A percentile compares a stretch with the other conserved stretches of the same genome.
Conservation (phyloP, 2,888 invertebrate species). For the Trichopoda pennipes region DNA sequence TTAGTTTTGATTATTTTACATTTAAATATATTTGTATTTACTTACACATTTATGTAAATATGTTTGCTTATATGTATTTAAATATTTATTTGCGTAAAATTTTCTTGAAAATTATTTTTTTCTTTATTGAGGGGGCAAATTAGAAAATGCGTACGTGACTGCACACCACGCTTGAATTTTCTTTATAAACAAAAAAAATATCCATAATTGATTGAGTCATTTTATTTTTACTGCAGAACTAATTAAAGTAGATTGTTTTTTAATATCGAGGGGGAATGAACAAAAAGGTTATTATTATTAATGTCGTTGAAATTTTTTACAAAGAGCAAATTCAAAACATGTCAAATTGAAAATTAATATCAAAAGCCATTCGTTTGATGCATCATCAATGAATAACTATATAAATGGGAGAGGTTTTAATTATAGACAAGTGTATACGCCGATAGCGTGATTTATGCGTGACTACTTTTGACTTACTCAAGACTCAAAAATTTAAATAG, state of each 20-base stretch:
- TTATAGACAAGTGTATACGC: too few relatives aligned
- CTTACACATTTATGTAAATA: background rate
- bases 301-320: too few relatives aligned
- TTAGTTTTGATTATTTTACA: too few relatives aligned
- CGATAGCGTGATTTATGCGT: too few relatives aligned
- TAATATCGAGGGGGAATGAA: background rate
- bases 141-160: slow-evolving; percentile 36
- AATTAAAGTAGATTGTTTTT: slow-evolving; percentile 26
- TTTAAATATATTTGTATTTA: background rate
- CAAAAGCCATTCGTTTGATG: background rate
- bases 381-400: too few relatives aligned
- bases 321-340: background rate
- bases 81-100: background rate
- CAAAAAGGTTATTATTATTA: background rate
- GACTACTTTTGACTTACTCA: too few relatives aligned
- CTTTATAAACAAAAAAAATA: background rate
- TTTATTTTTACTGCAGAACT: background rate
- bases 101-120: background rate
- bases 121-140: slow-evolving; percentile 7
- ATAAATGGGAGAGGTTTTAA: too few relatives aligned
- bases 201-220: background rate
- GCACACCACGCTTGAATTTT: slow-evolving; percentile 11
- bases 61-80: background rate
- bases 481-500: too few relatives aligned
- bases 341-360: background rate